Evolutionary conservation across 2,797 vertebrate genomes (phyloP).

Genomic region (Acestrorhynchus altus): DNA sequence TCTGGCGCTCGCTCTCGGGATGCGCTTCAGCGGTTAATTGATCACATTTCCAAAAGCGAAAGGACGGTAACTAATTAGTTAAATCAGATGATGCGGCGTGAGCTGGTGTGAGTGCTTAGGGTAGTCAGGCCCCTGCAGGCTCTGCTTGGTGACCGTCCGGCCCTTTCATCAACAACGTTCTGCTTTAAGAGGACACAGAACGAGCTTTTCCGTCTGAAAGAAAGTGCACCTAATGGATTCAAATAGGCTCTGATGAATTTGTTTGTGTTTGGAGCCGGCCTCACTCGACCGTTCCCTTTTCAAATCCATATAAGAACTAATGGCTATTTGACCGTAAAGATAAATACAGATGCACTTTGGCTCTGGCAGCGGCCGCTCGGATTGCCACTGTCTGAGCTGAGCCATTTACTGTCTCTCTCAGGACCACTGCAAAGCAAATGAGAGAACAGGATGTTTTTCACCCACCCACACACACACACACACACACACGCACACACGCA

Average conservation of each 20-base stretch:
- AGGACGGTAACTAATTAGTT: constrained; percentile 46
- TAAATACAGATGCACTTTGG: constrained; percentile 64
- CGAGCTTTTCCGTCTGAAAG: constrained; percentile 44
- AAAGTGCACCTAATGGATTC: constrained; percentile 59
- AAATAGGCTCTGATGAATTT: constrained; percentile 59
- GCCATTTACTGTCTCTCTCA: constrained; percentile 70
- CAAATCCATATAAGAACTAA: constrained; percentile 56
- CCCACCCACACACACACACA: constrained; percentile 56
- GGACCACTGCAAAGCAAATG: constrained; percentile 70
- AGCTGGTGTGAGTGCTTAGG: not conserved
- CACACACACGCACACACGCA: constrained; percentile 42
- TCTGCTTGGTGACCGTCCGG: constrained; percentile 35
- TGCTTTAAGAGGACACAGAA: constrained; percentile 40
- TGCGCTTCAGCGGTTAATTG: constrained; percentile 27
- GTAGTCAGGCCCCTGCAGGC: not conserved
- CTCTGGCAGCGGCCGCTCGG: constrained; percentile 55
- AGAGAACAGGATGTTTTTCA: constrained; percentile 69
- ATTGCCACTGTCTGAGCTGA: constrained; percentile 57
- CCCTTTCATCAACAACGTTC: constrained; percentile 39
- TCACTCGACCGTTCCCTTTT: constrained; percentile 41
- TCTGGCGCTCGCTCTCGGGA: constrained; percentile 10
- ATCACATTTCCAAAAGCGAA: constrained; percentile 34
- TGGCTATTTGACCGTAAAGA: constrained; percentile 59
- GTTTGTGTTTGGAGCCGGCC: constrained; percentile 48
- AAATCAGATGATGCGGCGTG: constrained; percentile 47